Conservation (phyloP, 2,888 invertebrate species). For the Belgica antarctica region DNA sequence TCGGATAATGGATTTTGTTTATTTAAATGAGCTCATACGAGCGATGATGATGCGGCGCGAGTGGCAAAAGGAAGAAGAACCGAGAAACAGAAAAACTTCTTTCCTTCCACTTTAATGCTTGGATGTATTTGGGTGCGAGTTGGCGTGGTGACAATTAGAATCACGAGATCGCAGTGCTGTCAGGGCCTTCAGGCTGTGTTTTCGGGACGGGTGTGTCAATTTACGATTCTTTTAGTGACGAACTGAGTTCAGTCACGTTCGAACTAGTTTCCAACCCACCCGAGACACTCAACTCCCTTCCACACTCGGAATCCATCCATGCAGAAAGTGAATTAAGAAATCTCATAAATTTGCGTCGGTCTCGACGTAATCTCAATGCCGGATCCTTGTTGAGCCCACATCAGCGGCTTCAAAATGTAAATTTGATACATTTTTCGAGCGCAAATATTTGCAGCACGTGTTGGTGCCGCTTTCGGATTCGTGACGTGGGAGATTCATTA, state of each 20-base stretch:
- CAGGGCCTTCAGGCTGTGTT: neutral
- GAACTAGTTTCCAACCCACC: no score
- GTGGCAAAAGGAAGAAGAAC: neutral
- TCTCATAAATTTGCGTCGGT: neutral
- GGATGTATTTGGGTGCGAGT: neutral
- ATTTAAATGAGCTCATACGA: slow-evolving; percentile 7
- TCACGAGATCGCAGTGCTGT: slow-evolving; percentile 10
- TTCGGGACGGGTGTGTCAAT: neutral
- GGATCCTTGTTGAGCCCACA: neutral
- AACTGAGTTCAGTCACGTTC: no score
- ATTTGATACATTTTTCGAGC: neutral
- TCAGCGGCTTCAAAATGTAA: no score
- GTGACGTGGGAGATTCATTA: neutral
- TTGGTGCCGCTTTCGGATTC: neutral
- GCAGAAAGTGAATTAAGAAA: neutral
- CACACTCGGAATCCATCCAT: neutral
- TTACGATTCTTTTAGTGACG: no score
- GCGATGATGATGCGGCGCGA: neutral
- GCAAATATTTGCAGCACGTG: slow-evolving; percentile 20
- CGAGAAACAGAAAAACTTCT: neutral
- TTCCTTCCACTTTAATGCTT: no score
- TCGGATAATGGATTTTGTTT: neutral
- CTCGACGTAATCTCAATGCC: neutral
- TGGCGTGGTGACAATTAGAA: slow-evolving; percentile 9
- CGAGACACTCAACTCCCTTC: no score